phyloP scores from a whole-genome alignment of 2,888 invertebrate species.

The Eledona agricola region DNA sequence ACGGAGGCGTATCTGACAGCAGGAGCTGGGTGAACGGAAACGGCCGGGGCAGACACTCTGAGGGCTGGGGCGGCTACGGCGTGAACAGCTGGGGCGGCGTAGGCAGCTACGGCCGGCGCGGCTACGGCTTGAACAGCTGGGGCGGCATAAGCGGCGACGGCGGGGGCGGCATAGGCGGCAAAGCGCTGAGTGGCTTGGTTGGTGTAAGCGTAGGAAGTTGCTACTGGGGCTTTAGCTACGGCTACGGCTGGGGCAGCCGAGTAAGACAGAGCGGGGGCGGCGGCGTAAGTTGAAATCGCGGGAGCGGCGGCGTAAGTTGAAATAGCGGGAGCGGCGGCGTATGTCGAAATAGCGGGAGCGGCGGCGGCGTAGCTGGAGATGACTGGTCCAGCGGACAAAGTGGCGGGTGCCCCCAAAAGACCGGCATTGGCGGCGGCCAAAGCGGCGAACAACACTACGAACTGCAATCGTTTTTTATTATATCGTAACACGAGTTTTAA shows the following conservation, averaged over 20 bases:
- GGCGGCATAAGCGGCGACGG: constrained; percentile 1
- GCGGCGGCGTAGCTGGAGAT: constrained; percentile 10
- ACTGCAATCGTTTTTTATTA: constrained; percentile 28
- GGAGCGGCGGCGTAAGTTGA: constrained; percentile 7
- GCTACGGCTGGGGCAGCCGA: constrained; percentile 18
- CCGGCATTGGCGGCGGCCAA: constrained; percentile 39
- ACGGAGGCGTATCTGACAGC: constrained; percentile 30
- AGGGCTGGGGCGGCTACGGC: constrained; percentile 20
- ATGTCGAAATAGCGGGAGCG: constrained; percentile 12
- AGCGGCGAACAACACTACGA: constrained; percentile 37
- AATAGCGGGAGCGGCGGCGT: constrained; percentile 23
- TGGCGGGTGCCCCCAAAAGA: constrained; percentile 30
- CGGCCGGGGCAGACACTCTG: constrained; percentile 3
- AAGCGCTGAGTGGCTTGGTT: constrained; percentile 16
- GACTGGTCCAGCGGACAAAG: constrained; percentile 22
- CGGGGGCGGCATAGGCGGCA: neutral
- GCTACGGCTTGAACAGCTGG: neutral
- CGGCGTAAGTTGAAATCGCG: constrained; percentile 5
- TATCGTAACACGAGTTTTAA: no score
- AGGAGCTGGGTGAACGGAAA: constrained; percentile 4
- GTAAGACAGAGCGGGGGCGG: constrained; percentile 13
- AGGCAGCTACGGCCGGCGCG: constrained; percentile 17
- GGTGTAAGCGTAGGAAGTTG: constrained; percentile 22
- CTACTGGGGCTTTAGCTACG: constrained; percentile 25
- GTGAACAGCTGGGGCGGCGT: constrained; percentile 11